These are phyloP conservation scores for Limnodromus scolopaceus DNA, from an alignment of 2,797 vertebrate genomes.

Conservation along the genomic window DNA sequence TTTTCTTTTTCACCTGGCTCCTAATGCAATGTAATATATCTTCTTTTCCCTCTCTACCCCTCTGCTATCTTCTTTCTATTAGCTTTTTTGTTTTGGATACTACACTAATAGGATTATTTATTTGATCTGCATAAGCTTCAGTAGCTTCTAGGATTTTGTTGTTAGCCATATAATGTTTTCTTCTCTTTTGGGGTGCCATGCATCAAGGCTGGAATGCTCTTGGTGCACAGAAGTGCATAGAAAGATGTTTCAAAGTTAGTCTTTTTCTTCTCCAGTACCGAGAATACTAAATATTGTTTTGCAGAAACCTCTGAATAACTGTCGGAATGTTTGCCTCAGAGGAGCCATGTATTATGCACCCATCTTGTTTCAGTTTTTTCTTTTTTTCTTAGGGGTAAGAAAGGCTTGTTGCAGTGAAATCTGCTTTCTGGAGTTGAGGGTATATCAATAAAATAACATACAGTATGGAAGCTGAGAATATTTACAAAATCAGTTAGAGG, in stretches of 20 bases:
- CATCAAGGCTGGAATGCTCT: background rate
- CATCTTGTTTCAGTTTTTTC: constrained; percentile 5
- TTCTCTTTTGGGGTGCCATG: background rate
- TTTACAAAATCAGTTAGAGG: constrained; percentile 13
- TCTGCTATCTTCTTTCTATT: background rate
- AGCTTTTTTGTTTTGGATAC: background rate
- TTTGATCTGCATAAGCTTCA: background rate
- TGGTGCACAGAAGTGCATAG: background rate
- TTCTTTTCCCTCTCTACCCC: background rate
- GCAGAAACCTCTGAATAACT: constrained; percentile 47
- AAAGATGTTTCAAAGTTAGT: constrained; percentile 10
- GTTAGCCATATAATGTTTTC: background rate
- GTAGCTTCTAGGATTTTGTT: background rate
- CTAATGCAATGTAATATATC: background rate
- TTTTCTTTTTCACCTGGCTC: background rate
- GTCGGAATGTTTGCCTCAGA: constrained; percentile 25
- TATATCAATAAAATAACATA: constrained; percentile 53
- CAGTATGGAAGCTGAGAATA: background rate
- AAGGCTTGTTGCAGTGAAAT: constrained; percentile 20
- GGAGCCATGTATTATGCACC: constrained; percentile 55
- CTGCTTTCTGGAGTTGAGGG: constrained; percentile 13
- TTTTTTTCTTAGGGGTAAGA: constrained; percentile 18
- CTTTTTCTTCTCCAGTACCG: constrained; percentile 34
- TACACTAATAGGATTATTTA: background rate
- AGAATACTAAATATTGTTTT: constrained; percentile 63